A percentile compares a stretch with the other conserved stretches of the same genome.
Evolutionary conservation across 2,888 invertebrate genomes (phyloP).

Genomic region (Physocephala rufipes): DNA sequence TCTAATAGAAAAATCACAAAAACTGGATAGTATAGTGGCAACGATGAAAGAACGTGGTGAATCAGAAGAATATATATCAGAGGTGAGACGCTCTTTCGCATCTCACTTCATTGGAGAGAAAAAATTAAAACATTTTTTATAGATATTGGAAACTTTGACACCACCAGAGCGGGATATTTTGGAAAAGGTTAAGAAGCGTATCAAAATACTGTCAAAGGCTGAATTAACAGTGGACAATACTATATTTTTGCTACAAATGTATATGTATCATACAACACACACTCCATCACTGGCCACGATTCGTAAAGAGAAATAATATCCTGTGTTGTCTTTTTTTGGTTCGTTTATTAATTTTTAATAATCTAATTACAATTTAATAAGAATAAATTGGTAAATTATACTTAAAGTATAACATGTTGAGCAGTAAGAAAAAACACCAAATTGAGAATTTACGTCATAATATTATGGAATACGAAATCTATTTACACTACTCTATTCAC

Average conservation of each 20-base stretch:
- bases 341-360: slow-evolving; percentile 14
- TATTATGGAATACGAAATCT: neutral
- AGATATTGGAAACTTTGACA: slow-evolving; percentile 79
- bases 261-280: slow-evolving; percentile 69
- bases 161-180: slow-evolving; percentile 83
- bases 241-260: slow-evolving; percentile 83
- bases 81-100: slow-evolving; percentile 67
- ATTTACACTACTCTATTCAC: slow-evolving; percentile 6
- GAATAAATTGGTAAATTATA: neutral
- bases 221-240: slow-evolving; percentile 85
- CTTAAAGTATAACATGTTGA: neutral
- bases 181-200: slow-evolving; percentile 76
- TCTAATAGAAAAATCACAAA: slow-evolving; percentile 85
- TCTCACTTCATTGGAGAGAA: neutral
- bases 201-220: slow-evolving; percentile 79
- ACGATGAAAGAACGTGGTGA: slow-evolving; percentile 82
- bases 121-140: slow-evolving; percentile 22
- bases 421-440: neutral
- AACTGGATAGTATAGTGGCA: slow-evolving; percentile 83
- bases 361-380: slow-evolving; percentile 13
- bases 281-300: slow-evolving; percentile 43
- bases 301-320: slow-evolving; percentile 39
- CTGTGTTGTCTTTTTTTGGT: slow-evolving; percentile 4
- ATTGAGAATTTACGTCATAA: neutral
- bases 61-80: slow-evolving; percentile 80